Conservation (phyloP, 1,140 invertebrate genomes). For the Caenorhabditis remanei region DNA sequence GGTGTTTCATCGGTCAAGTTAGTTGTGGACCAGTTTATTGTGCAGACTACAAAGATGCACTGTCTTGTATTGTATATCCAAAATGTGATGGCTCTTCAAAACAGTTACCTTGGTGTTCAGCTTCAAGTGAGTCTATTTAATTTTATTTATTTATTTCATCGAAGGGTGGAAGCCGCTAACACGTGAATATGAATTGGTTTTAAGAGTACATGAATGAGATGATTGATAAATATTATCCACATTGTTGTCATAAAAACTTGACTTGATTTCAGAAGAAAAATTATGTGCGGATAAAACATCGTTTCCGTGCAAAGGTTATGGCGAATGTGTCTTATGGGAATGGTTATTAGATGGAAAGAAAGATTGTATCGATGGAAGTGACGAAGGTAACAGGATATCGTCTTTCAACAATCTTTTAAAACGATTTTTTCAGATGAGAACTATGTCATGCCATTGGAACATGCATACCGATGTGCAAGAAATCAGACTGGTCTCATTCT, state of each 20-base stretch:
- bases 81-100: conserved; percentile 61
- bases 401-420: no score
- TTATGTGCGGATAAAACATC: conserved; percentile 57
- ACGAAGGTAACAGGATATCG: conserved; percentile 53
- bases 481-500: conserved; percentile 25
- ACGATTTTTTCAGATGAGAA: conserved; percentile 8
- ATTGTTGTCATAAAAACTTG: no score
- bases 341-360: conserved; percentile 65
- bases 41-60: conserved; percentile 48
- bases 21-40: conserved; percentile 61
- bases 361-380: conserved; percentile 67
- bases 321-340: conserved; percentile 66
- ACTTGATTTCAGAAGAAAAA: conserved; percentile 63
- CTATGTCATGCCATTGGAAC: conserved; percentile 41
- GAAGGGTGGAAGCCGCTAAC: no score
- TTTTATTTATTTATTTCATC: no score
- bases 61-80: conserved; percentile 61
- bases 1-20: conserved; percentile 65
- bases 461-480: conserved; percentile 17
- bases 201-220: no score
- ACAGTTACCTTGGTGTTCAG: conserved; percentile 59
- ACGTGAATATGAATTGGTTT: no score
- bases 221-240: no score
- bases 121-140: conserved; percentile 52
- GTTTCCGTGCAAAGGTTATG: conserved; percentile 66